Conservation (phyloP, 2,797 vertebrate species). For the Merluccius polli region DNA sequence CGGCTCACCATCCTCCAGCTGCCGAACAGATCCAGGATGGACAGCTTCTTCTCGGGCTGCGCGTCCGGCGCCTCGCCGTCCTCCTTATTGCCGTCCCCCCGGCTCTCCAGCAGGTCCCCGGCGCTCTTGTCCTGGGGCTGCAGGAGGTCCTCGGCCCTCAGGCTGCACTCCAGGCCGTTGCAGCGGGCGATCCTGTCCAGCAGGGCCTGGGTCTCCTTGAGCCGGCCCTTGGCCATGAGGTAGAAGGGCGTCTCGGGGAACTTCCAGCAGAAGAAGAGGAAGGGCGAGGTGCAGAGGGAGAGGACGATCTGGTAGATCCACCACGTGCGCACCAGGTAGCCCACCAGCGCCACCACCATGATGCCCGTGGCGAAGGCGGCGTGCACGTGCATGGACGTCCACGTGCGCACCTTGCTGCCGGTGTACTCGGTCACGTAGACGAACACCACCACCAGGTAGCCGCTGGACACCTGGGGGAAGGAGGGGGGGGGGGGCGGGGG, state of each 20-base stretch:
- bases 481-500: not conserved
- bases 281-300: conserved; percentile 81
- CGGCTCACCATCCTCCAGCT: conserved; percentile 80
- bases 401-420: conserved; percentile 86
- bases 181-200: conserved; percentile 79
- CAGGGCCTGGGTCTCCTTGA: conserved; percentile 78
- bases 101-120: conserved; percentile 40
- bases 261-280: conserved; percentile 89
- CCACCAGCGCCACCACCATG: conserved; percentile 86
- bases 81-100: conserved; percentile 22
- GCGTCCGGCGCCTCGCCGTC: conserved; percentile 15
- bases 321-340: conserved; percentile 85
- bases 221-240: conserved; percentile 81
- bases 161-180: conserved; percentile 73
- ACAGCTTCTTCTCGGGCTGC: conserved; percentile 70
- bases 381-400: conserved; percentile 92
- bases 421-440: conserved; percentile 93
- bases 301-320: conserved; percentile 92
- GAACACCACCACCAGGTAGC: conserved; percentile 92
- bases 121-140: conserved; percentile 50
- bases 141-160: conserved; percentile 77
- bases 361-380: conserved; percentile 87
- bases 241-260: conserved; percentile 94
- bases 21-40: conserved; percentile 82
- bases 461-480: conserved; percentile 79